Conservation (phyloP, 1,140 invertebrate genomes). For the Drosophila eugracilis region DNA sequence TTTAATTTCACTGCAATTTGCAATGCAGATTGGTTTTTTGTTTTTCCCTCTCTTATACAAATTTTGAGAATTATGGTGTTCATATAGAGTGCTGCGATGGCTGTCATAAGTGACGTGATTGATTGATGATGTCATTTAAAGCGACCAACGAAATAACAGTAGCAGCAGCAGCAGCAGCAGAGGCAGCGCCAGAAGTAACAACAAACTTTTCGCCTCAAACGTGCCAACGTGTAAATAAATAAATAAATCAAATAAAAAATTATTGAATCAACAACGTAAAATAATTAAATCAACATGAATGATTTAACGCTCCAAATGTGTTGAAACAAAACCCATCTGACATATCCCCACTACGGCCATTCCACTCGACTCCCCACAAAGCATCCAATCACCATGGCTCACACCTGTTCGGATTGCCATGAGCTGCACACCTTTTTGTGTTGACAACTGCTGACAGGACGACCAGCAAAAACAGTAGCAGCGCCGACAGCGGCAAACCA, state of each 20-base stretch:
- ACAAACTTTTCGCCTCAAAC: constrained; percentile 42
- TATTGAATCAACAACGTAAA: constrained; percentile 79
- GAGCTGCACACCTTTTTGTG: constrained; percentile 56
- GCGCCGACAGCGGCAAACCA: constrained; percentile 28
- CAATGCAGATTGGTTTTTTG: constrained; percentile 20
- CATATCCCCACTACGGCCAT: not conserved
- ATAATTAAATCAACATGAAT: constrained; percentile 83
- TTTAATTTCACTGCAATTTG: constrained; percentile 61
- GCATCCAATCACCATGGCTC: constrained; percentile 15
- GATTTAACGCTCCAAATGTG: constrained; percentile 80
- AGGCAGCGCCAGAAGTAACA: constrained; percentile 37
- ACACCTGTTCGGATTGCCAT: constrained; percentile 20
- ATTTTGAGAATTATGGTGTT: constrained; percentile 14
- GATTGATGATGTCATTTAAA: constrained; percentile 80
- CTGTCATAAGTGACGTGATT: constrained; percentile 67
- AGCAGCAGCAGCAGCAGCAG: constrained; percentile 44
- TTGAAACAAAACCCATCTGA: constrained; percentile 60
- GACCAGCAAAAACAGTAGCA: constrained; percentile 32
- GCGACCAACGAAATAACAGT: constrained; percentile 40
- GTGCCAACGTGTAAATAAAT: constrained; percentile 72
- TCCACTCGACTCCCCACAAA: constrained; percentile 30
- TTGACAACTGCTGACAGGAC: constrained; percentile 75
- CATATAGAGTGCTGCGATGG: constrained; percentile 12
- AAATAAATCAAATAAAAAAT: constrained; percentile 79
- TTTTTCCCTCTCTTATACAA: constrained; percentile 6